These are phyloP conservation scores for Apis mellifera DNA, from an alignment of 1,140 invertebrate species.

Conservation along the genomic window DNA sequence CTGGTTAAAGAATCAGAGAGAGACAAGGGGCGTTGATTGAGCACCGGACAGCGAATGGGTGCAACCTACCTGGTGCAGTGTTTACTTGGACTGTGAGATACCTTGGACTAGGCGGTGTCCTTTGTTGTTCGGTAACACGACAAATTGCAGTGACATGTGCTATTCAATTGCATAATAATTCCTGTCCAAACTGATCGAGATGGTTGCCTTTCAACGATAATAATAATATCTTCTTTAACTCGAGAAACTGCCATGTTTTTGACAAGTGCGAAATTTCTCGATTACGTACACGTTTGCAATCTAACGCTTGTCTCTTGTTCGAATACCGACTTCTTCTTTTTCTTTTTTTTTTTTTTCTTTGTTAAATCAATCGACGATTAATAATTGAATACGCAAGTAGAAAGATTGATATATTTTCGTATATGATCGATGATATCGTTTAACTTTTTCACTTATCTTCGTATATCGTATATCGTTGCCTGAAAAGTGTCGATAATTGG, in stretches of 20 bases:
- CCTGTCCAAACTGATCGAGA: neutral
- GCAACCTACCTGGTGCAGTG: slow-evolving; percentile 61
- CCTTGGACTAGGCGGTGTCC: slow-evolving; percentile 55
- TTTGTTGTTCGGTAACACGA: slow-evolving; percentile 5
- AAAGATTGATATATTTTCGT: too few relatives aligned
- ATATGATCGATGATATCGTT: too few relatives aligned
- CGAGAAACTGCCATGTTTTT: neutral
- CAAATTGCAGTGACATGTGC: neutral
- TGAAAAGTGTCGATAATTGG: neutral
- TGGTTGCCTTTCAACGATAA: too few relatives aligned
- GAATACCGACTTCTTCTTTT: too few relatives aligned
- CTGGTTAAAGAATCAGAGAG: slow-evolving; percentile 10
- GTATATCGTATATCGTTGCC: too few relatives aligned
- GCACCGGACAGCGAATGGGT: slow-evolving; percentile 35
- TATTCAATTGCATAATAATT: neutral
- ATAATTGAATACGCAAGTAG: too few relatives aligned
- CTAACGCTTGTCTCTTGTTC: neutral
- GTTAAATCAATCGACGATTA: too few relatives aligned
- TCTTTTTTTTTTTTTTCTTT: neutral
- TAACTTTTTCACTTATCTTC: too few relatives aligned
- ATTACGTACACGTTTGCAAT: too few relatives aligned
- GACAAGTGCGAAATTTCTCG: neutral
- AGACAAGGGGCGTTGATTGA: slow-evolving; percentile 58
- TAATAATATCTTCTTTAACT: neutral
- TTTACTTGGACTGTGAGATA: slow-evolving; percentile 54